These are phyloP conservation scores for Ischnura elegans DNA, from an alignment of 2,888 invertebrate genomes.

Conservation along the genomic window DNA sequence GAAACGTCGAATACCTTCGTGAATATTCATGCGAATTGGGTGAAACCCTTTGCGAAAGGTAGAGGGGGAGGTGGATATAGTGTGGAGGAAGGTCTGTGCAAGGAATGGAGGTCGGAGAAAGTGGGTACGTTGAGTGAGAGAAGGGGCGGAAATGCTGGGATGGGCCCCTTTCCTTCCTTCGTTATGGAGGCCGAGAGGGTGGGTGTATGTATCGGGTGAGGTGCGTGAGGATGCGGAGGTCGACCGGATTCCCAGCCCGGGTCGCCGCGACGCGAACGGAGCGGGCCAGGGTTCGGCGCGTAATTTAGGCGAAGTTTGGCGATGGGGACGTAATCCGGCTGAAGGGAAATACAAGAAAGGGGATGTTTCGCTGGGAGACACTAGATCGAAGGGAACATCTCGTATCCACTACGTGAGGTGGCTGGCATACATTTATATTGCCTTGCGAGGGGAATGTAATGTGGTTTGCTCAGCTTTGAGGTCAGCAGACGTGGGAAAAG, in stretches of 20 bases:
- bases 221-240: not conserved
- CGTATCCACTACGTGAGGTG: not conserved
- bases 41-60: slow-evolving; percentile 12
- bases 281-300: not conserved
- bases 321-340: not conserved
- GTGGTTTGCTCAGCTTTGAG: not conserved
- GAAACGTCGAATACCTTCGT: slow-evolving; percentile 37
- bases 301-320: not conserved
- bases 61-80: not conserved
- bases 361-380: not conserved
- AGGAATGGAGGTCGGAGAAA: not conserved
- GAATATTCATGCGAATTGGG: slow-evolving; percentile 53
- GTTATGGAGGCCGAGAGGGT: slow-evolving; percentile 2
- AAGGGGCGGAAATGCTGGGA: not conserved
- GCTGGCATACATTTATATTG: not conserved
- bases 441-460: not conserved
- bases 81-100: not conserved
- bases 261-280: not conserved
- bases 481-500: too few relatives aligned
- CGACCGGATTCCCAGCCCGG: not conserved
- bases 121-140: not conserved
- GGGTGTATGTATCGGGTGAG: not conserved
- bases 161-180: not conserved
- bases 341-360: not conserved
- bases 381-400: not conserved